Percentiles rank a stretch among this genome's conserved stretches.
Evolutionary conservation across 2,113 vertebrate species (phyloP).

Genomic region (Syrrhaptes paradoxus): DNA sequence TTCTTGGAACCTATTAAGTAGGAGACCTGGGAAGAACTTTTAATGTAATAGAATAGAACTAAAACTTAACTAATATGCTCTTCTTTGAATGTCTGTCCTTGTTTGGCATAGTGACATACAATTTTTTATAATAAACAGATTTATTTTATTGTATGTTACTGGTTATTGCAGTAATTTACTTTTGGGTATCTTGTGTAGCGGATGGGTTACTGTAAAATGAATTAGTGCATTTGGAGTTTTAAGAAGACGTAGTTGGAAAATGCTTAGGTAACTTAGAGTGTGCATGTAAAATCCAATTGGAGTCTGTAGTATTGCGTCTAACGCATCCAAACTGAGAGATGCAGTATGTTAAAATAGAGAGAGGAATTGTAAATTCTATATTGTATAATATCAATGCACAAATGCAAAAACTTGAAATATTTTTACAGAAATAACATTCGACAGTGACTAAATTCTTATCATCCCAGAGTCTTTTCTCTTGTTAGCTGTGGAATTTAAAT

Average conservation of each 20-base stretch:
- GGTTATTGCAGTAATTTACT: not conserved
- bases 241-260: not conserved
- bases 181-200: not conserved
- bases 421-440: not conserved
- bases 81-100: not conserved
- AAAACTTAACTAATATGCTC: not conserved
- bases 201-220: not conserved
- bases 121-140: not conserved
- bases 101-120: not conserved
- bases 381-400: not conserved
- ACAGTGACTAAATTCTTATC: not conserved
- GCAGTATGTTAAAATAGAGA: not conserved
- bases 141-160: not conserved
- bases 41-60: not conserved
- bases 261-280: not conserved
- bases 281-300: not conserved
- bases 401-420: not conserved
- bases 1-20: not conserved
- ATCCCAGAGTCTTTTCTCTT: not conserved
- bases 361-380: not conserved
- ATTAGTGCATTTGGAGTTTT: not conserved
- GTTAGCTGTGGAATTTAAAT: not conserved
- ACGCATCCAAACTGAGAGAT: not conserved
- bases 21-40: not conserved
- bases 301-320: not conserved